Base-by-base conservation (phyloP, 2,888 invertebrate genomes). In the Chesias legatella region DNA sequence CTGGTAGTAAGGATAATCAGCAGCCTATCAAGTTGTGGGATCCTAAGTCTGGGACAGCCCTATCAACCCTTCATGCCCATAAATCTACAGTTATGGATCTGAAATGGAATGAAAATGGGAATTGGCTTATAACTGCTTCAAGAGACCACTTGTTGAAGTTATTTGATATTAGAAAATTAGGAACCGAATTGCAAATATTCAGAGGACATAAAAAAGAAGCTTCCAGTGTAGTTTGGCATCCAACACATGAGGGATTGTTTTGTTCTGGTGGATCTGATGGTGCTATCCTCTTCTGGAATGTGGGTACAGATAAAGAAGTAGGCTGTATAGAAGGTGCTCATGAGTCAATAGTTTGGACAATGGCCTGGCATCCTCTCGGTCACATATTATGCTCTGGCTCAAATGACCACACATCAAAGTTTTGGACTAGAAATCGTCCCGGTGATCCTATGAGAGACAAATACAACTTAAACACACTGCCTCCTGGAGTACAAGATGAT, bases 21-120 rank as follows among this genome's bases (percentile, higher is more conserved):
- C 99, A 99, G 73, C 99, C 99, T 1, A 96, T 99, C 24, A 99
- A 99, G 81, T 86, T 99, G 33, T 99, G 99, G 99, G 99, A 99
- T 90, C 98, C 99, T 1, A 98, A 98, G 77, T 94, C 95, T 38
- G 99, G 98, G 4, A 94, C 95, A 53, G 97, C 98, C 28, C 86
- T 99, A 37, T 97, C 98, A 9, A 99, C 99, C 24, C 89, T 99
- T 91, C 99, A 99, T 82, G 99, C 99, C 27, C 99, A 99, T 82
- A 99, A 99, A 85, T 98, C 97, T 38, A 99, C 99, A 17, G 99
- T 99, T 7, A 99, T 99, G 98, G 98, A 99, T 77, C 91, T 99
- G 13, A 96, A 98, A 79, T 99, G 99, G 99, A 99, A 99, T 83
- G 94, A 94, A 34, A 99, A 99, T 89, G 99, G 99, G 1, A 99